Percentiles rank a stretch among this genome's conserved stretches.
Evolutionary conservation across 2,888 invertebrate species (phyloP).

Genomic region (Dorcus hopei): DNA sequence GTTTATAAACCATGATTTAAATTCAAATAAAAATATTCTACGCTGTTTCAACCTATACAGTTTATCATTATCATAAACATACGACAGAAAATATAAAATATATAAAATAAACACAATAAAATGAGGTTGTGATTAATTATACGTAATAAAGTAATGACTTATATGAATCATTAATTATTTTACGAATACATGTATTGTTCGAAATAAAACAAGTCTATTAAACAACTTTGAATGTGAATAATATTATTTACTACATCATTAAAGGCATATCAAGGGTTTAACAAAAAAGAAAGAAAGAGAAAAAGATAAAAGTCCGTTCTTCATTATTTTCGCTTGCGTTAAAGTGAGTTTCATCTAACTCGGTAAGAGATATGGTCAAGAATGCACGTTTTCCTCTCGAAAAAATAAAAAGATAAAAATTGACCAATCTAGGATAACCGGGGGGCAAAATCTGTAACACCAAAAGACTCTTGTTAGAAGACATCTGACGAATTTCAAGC

Average conservation of each 20-base stretch:
- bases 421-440: slow-evolving; percentile 9
- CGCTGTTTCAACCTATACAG: too few relatives aligned
- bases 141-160: slow-evolving; percentile 11
- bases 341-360: too few relatives aligned
- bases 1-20: neutral
- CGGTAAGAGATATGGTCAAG: neutral
- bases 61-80: too few relatives aligned
- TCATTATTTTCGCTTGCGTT: too few relatives aligned
- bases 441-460: slow-evolving; percentile 26
- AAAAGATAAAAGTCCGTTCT: too few relatives aligned
- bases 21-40: too few relatives aligned
- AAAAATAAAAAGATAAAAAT: slow-evolving; percentile 5
- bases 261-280: neutral
- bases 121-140: slow-evolving; percentile 3
- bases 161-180: slow-evolving; percentile 9
- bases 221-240: neutral
- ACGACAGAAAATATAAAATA: too few relatives aligned
- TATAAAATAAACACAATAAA: too few relatives aligned
- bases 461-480: slow-evolving; percentile 29
- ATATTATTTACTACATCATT: neutral
- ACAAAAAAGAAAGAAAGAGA: neutral
- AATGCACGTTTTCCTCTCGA: neutral
- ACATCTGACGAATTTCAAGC: slow-evolving; percentile 41
- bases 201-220: slow-evolving; percentile 11
- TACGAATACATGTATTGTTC: neutral